Conservation (phyloP, 1,140 invertebrate species). For the Drosophila aff. region DNA sequence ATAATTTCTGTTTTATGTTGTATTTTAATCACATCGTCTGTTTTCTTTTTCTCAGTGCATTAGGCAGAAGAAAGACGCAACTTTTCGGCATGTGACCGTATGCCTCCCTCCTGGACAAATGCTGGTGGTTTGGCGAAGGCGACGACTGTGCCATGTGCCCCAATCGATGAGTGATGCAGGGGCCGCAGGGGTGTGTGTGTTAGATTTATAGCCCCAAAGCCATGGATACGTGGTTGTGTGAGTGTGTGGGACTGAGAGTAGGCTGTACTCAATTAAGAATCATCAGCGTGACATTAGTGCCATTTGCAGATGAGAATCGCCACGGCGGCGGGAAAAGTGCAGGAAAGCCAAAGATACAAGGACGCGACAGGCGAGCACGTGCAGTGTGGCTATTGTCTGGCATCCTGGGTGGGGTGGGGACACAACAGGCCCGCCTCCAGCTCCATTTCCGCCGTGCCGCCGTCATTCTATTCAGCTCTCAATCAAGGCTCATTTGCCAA, state of each 20-base stretch:
- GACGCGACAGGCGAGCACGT: constrained; percentile 66
- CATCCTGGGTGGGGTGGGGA: constrained; percentile 1
- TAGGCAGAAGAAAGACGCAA: constrained; percentile 30
- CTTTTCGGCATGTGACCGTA: constrained; percentile 39
- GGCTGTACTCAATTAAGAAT: constrained; percentile 80
- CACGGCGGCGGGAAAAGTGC: constrained; percentile 20
- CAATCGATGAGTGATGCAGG: constrained; percentile 25
- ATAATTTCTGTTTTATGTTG: neutral
- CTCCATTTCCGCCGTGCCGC: neutral
- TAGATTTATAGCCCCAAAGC: constrained; percentile 70
- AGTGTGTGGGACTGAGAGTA: constrained; percentile 34
- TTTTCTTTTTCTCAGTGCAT: constrained; percentile 22
- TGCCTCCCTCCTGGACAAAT: constrained; percentile 12
- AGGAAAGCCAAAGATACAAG: constrained; percentile 46
- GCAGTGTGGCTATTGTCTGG: constrained; percentile 56
- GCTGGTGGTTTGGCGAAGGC: constrained; percentile 27
- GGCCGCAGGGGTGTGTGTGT: constrained; percentile 32
- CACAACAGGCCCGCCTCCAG: neutral
- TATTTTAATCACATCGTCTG: no score
- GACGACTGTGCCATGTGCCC: constrained; percentile 39
- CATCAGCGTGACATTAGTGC: constrained; percentile 82
- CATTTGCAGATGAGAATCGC: constrained; percentile 57
- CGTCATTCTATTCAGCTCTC: constrained; percentile 17
- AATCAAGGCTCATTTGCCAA: constrained; percentile 57
- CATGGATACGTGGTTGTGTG: constrained; percentile 24